A percentile compares a stretch with the other conserved stretches of the same genome.
These are phyloP conservation scores for Eublepharis macularius DNA, from an alignment of 2,113 vertebrate species.

Conservation along the genomic window DNA sequence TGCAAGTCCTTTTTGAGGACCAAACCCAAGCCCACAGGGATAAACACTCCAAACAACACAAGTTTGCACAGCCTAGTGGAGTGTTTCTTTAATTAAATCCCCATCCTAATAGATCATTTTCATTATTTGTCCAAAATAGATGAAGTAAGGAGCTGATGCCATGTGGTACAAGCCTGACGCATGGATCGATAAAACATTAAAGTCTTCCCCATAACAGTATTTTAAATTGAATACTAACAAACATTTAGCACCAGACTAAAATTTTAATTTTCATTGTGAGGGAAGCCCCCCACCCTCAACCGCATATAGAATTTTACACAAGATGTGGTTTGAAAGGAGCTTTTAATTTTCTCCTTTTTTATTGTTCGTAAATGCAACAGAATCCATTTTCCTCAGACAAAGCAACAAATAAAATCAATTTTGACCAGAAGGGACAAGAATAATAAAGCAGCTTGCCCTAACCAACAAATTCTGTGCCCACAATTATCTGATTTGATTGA, in stretches of 20 bases:
- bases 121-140: neutral
- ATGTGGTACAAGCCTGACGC: neutral
- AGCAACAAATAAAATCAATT: constrained; percentile 11
- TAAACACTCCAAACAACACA: neutral
- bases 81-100: neutral
- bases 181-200: neutral
- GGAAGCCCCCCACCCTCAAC: neutral
- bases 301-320: neutral
- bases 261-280: neutral
- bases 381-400: neutral
- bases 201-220: neutral
- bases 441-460: constrained; percentile 27
- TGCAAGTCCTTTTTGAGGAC: neutral
- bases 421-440: constrained; percentile 49
- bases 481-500: neutral
- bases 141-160: neutral
- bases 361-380: neutral
- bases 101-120: neutral
- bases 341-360: neutral
- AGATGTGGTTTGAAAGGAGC: neutral
- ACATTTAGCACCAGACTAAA: neutral
- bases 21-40: constrained; percentile 26
- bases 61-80: neutral
- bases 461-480: neutral
- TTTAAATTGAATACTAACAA: neutral